Evolutionary conservation across 1,140 invertebrate species (phyloP).

Genomic region (Solenopsis fugax): DNA sequence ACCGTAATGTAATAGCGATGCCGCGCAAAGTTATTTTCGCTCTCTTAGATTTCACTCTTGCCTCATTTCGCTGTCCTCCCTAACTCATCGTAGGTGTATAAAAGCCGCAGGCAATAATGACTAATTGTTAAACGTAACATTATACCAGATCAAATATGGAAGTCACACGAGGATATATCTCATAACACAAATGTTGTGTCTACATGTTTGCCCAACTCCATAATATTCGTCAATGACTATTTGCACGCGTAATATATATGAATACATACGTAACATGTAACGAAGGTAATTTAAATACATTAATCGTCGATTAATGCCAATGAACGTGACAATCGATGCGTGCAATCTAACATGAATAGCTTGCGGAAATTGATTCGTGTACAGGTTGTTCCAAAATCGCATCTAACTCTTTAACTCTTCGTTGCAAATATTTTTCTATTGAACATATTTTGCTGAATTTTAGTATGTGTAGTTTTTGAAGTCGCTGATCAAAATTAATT

Average conservation of each 20-base stretch:
- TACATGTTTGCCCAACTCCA: not conserved
- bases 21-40: constrained; percentile 11
- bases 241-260: not conserved
- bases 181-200: not conserved
- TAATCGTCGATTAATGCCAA: constrained; percentile 15
- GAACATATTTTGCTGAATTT: no score
- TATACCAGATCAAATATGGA: constrained; percentile 1
- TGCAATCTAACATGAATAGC: not conserved
- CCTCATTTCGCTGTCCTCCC: constrained; percentile 3
- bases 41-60: constrained; percentile 20
- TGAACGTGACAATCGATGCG: not conserved
- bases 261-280: not conserved
- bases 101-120: not conserved
- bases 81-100: not conserved
- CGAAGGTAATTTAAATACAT: constrained; percentile 42
- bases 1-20: constrained; percentile 26
- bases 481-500: no score
- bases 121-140: constrained; percentile 32
- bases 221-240: constrained; percentile 16
- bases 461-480: no score
- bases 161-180: not conserved
- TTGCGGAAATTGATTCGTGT: not conserved
- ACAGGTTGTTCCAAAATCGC: not conserved
- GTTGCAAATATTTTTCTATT: no score
- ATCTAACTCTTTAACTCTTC: not conserved